These are phyloP conservation scores for Centruroides vittatus DNA, from an alignment of 1,140 invertebrate genomes.

Conservation along the genomic window DNA sequence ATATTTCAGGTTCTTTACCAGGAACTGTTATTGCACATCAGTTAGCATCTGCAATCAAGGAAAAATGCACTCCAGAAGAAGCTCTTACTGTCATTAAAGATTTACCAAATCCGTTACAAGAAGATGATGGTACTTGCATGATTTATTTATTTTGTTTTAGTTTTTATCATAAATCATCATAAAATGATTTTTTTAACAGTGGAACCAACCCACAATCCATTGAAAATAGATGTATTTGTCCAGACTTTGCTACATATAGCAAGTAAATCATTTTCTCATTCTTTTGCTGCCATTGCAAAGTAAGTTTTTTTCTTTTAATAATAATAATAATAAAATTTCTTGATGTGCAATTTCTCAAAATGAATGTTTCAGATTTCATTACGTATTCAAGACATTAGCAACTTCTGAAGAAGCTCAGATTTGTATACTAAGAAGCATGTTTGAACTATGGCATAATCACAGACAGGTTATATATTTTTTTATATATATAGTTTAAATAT, in stretches of 20 bases:
- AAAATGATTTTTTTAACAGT: background rate
- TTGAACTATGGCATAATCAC: constrained; percentile 85
- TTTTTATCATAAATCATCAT: background rate
- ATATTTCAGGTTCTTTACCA: no score
- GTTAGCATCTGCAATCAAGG: constrained; percentile 66
- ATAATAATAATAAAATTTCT: no score
- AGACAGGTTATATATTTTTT: constrained; percentile 42
- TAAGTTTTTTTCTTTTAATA: constrained; percentile 20
- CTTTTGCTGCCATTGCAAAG: constrained; percentile 93
- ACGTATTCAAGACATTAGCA: constrained; percentile 80
- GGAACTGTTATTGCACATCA: constrained; percentile 70
- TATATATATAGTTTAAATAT: background rate
- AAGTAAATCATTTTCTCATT: constrained; percentile 94
- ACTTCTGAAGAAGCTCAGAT: constrained; percentile 93
- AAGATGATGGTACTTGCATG: constrained; percentile 14
- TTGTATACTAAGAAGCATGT: constrained; percentile 81
- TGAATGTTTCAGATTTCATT: constrained; percentile 50
- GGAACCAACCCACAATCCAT: constrained; percentile 60
- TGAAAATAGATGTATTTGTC: constrained; percentile 94
- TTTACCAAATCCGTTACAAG: constrained; percentile 30
- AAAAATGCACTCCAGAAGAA: constrained; percentile 79
- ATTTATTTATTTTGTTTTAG: background rate
- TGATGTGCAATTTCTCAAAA: background rate
- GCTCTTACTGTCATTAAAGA: constrained; percentile 76
- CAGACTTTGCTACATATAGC: constrained; percentile 85